Evolutionary conservation across 2,113 vertebrate species (phyloP).

Genomic region (Pimephales promelas): DNA sequence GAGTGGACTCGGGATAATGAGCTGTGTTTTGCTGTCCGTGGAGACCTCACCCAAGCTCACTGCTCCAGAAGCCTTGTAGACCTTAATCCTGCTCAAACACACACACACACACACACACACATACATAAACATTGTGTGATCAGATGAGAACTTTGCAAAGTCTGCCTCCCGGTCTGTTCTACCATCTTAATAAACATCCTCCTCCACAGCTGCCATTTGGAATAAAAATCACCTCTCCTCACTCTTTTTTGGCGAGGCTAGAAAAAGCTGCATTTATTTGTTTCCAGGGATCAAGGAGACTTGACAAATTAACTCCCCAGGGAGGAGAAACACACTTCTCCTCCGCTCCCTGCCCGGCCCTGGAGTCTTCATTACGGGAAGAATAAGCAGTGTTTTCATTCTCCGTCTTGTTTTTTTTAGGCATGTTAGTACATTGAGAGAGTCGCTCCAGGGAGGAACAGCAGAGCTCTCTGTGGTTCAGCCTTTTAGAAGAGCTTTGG

Average conservation of each 20-base stretch:
- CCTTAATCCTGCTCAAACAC: conserved; percentile 52
- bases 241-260: conserved; percentile 36
- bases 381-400: conserved; percentile 73
- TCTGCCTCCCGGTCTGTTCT: conserved; percentile 48
- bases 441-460: conserved; percentile 65
- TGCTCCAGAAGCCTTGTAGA: conserved; percentile 58
- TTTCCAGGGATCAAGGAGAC: conserved; percentile 72
- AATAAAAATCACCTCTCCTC: conserved; percentile 47
- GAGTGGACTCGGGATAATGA: conserved; percentile 61
- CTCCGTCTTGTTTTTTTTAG: conserved; percentile 20
- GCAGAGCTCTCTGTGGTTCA: conserved; percentile 58
- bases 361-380: conserved; percentile 75
- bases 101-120: conserved; percentile 9
- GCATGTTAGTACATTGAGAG: conserved; percentile 69
- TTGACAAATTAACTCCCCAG: conserved; percentile 70
- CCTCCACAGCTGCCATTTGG: conserved; percentile 29
- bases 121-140: conserved; percentile 51
- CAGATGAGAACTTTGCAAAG: conserved; percentile 57
- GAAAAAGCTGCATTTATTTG: conserved; percentile 71
- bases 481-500: conserved; percentile 55
- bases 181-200: conserved; percentile 34
- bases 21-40: conserved; percentile 54
- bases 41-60: conserved; percentile 60
- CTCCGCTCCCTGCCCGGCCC: conserved; percentile 58
- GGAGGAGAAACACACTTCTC: conserved; percentile 56